Base-by-base conservation (phyloP, 2,113 vertebrate genomes). In the Boleophthalmus pectinirostris region DNA sequence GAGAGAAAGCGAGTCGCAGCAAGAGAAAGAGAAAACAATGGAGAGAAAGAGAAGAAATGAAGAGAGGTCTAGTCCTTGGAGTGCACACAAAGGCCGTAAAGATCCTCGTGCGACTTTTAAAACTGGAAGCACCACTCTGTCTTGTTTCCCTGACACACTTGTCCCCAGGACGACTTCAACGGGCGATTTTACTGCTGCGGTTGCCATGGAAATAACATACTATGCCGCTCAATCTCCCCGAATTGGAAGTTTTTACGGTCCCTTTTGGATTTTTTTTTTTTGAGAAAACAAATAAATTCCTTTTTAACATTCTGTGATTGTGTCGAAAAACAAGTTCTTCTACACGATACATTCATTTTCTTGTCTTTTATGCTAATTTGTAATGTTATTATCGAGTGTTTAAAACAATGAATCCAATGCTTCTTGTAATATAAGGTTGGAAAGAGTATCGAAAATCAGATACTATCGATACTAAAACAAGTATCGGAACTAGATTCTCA, bases 141-240 rank as follows among this genome's bases (percentile, higher is more conserved):
- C 66, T 79, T 73, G 67, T 49, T 54, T 66, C 66, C 35, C 21
- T 71, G 60, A 82, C 73, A 69, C 25, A 9, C 18, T 46, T 38
- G 43, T 70, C 67, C 66, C 68, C 67, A 56, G 66, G 66, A 53
- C 73, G 73, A 74, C 23, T 70, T 72, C 75, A 75, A 0, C n/a
- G 57, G 29, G 74, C 64, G 78, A 35, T 43, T 82, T 73, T 69
- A 69, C 73, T 76, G 57, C 47, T 9, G 29, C 56, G 38, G 82
- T 84, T 87, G 76, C 87, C 75, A 80, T 72, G 63, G 81, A 70
- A 70, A 90, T 84, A 78, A 24, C 0, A 6, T 63, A 9, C 54
- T 18, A 54, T 68, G 20, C 0, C 24, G 21, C 70, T 69, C 73
- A 35, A 71, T 78, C 75, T 80, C 64, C 68, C 65, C 18, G 33